phyloP scores from a whole-genome alignment of 1,140 invertebrate species.

The Nephotettix cincticeps region DNA sequence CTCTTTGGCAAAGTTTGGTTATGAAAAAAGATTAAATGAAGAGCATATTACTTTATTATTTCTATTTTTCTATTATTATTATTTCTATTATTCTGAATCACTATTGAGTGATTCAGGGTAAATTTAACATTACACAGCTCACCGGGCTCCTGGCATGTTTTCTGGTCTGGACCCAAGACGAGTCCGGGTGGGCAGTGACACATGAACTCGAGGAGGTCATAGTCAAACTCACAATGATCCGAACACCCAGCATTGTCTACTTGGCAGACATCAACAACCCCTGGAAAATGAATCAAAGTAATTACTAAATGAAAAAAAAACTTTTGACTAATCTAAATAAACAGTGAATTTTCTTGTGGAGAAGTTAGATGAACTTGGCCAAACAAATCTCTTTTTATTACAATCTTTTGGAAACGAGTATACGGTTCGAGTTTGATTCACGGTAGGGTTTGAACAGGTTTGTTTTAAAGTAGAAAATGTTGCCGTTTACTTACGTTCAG shows the following conservation, averaged over 20 bases:
- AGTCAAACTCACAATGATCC: conserved; percentile 72
- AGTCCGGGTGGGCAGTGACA: conserved; percentile 68
- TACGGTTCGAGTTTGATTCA: too few species aligned
- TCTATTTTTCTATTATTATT: not conserved
- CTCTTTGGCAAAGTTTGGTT: too few species aligned
- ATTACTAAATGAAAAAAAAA: too few species aligned
- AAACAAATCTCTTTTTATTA: too few species aligned
- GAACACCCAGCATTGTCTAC: conserved; percentile 72
- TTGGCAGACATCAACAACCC: conserved; percentile 71
- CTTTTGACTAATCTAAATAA: too few species aligned
- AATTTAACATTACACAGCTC: too few species aligned
- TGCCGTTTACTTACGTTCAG: conserved; percentile 43
- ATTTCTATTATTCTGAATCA: not conserved
- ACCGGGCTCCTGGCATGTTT: conserved; percentile 46
- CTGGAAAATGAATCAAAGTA: conserved; percentile 39
- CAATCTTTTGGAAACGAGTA: too few species aligned
- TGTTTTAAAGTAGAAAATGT: not conserved
- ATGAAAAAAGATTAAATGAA: not conserved
- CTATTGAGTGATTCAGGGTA: not conserved
- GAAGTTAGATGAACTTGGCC: too few species aligned
- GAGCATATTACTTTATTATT: not conserved
- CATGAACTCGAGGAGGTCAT: conserved; percentile 57
- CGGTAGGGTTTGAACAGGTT: too few species aligned
- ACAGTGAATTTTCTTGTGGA: too few species aligned
- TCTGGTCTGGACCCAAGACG: conserved; percentile 50